phyloP scores from a whole-genome alignment of 2,113 vertebrate species.

The Recurvirostra avosetta region DNA sequence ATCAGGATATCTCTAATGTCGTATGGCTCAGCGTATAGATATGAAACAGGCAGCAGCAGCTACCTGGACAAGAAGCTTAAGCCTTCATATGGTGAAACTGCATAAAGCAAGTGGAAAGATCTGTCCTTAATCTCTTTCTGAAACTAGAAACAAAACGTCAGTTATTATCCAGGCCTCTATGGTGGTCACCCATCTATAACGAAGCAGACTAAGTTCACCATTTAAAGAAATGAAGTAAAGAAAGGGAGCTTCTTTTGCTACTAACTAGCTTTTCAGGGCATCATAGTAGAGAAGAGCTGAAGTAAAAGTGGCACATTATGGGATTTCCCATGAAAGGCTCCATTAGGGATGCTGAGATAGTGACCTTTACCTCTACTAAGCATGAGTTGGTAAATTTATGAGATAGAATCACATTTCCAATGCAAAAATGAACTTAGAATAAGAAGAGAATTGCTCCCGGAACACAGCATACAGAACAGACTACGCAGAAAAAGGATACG shows the following conservation, averaged over 20 bases:
- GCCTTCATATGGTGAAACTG: background rate
- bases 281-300: background rate
- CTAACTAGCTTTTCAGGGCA: background rate
- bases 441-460: background rate
- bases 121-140: background rate
- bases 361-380: background rate
- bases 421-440: background rate
- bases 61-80: background rate
- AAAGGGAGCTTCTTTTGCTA: background rate
- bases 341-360: background rate
- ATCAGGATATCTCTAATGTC: fast-evolving
- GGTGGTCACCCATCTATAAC: background rate
- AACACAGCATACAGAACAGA: background rate
- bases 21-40: background rate
- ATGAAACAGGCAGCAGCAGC: background rate
- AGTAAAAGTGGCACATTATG: background rate
- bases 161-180: background rate
- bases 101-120: background rate
- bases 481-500: constrained; percentile 84
- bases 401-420: background rate
- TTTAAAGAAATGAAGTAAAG: background rate
- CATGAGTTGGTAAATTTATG: background rate
- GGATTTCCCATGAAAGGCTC: background rate
- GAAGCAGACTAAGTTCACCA: background rate
- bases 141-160: background rate